These are phyloP conservation scores for Smithornis capensis DNA, from an alignment of 2,113 vertebrate genomes.

Conservation along the genomic window DNA sequence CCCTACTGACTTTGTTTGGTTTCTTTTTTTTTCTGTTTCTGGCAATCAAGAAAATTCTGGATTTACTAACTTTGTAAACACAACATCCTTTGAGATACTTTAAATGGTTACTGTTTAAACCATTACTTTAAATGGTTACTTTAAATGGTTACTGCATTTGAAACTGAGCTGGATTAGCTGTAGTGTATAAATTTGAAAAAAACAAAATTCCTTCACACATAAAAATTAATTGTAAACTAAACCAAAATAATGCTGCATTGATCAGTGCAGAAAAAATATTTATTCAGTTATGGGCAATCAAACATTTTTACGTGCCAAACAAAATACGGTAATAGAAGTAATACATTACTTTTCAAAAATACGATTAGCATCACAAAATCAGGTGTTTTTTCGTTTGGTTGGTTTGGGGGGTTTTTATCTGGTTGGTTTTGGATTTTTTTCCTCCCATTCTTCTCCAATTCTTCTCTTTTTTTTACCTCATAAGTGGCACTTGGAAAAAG, in stretches of 20 bases:
- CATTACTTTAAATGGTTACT: not conserved
- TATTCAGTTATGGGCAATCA: not conserved
- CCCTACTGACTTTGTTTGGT: not conserved
- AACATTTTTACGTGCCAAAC: not conserved
- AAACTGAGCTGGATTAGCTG: not conserved
- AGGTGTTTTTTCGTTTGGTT: no score
- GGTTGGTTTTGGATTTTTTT: not conserved
- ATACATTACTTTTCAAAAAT: not conserved
- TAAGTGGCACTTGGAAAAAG: not conserved
- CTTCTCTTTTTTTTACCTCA: fast-evolving
- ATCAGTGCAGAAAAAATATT: not conserved
- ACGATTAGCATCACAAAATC: not conserved
- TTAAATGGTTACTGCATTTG: not conserved
- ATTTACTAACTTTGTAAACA: not conserved
- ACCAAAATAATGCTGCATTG: not conserved
- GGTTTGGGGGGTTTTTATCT: no score
- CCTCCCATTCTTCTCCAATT: not conserved
- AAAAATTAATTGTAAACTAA: not conserved
- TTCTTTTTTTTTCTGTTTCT: not conserved
- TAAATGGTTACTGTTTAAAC: not conserved
- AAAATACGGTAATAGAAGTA: not conserved
- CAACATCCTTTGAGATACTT: not conserved
- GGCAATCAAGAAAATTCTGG: not conserved
- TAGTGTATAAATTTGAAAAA: not conserved
- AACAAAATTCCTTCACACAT: not conserved